These are phyloP conservation scores for Suricata suricatta DNA, from an alignment of 2,113 vertebrate genomes.

Conservation along the genomic window DNA sequence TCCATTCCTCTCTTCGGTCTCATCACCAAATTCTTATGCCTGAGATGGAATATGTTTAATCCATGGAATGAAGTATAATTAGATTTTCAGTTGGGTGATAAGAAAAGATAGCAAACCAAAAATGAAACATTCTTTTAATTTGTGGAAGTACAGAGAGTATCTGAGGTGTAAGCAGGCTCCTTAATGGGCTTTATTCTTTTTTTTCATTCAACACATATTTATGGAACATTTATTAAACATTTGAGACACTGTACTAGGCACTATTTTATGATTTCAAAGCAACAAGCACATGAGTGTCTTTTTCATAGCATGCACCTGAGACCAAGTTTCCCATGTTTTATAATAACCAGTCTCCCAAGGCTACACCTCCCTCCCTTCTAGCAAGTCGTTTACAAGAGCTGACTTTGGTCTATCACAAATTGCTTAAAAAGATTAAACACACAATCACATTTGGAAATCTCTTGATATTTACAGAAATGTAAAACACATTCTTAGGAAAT, in stretches of 20 bases:
- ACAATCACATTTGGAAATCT: constrained; percentile 46
- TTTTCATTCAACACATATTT: constrained; percentile 16
- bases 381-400: background rate
- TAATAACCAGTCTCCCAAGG: background rate
- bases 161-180: background rate
- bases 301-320: background rate
- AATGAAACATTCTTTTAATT: constrained; percentile 49
- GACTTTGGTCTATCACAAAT: constrained; percentile 29
- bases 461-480: constrained; percentile 78
- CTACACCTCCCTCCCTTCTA: background rate
- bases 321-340: background rate
- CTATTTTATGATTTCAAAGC: constrained; percentile 39
- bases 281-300: background rate
- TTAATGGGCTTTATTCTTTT: constrained; percentile 55
- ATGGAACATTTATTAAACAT: constrained; percentile 14
- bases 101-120: constrained; percentile 15
- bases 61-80: constrained; percentile 16
- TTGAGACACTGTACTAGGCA: background rate
- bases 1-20: rapidly evolving
- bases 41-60: background rate
- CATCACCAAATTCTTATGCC: background rate
- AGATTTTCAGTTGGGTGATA: constrained; percentile 3
- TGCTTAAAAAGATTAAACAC: constrained; percentile 40
- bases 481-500: constrained; percentile 44
- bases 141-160: background rate